phyloP scores from a whole-genome alignment of 2,113 vertebrate genomes.

The Anhinga anhinga region DNA sequence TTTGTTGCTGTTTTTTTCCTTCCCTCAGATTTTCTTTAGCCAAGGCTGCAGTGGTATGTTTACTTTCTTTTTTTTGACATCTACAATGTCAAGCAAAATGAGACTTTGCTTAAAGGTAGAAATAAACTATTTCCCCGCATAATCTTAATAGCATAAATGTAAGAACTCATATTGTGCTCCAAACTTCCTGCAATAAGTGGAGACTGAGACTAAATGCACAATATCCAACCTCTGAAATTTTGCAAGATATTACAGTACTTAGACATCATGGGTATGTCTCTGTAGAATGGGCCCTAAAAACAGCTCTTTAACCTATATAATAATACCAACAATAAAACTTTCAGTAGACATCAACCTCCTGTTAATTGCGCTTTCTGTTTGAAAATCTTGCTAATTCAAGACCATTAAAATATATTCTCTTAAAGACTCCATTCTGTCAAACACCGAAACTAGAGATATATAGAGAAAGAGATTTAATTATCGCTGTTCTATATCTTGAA shows the following conservation, averaged over 20 bases:
- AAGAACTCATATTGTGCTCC: not conserved
- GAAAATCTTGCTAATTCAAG: slow-evolving; percentile 77
- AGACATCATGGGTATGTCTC: not conserved
- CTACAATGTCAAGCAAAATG: not conserved
- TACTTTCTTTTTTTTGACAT: not conserved
- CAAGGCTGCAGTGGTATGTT: fast-evolving
- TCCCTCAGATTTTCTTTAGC: not conserved
- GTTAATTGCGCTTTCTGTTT: slow-evolving; percentile 71
- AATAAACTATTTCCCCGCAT: fast-evolving
- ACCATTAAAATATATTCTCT: slow-evolving; percentile 78
- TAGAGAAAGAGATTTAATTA: slow-evolving; percentile 78
- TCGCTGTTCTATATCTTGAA: slow-evolving; percentile 75
- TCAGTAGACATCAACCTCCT: slow-evolving; percentile 65
- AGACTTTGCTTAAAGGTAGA: not conserved
- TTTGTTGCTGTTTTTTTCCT: not conserved
- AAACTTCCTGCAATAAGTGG: not conserved
- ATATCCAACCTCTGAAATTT: not conserved
- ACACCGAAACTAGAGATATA: slow-evolving; percentile 74
- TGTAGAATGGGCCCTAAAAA: not conserved
- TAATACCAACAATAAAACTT: slow-evolving; percentile 57
- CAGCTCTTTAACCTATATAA: slow-evolving; percentile 47
- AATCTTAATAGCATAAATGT: not conserved
- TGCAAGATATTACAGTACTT: not conserved
- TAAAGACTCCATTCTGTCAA: slow-evolving; percentile 77
- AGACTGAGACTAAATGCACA: not conserved